These are phyloP conservation scores for Stenodera caucasica DNA, from an alignment of 2,888 invertebrate genomes.

Conservation along the genomic window DNA sequence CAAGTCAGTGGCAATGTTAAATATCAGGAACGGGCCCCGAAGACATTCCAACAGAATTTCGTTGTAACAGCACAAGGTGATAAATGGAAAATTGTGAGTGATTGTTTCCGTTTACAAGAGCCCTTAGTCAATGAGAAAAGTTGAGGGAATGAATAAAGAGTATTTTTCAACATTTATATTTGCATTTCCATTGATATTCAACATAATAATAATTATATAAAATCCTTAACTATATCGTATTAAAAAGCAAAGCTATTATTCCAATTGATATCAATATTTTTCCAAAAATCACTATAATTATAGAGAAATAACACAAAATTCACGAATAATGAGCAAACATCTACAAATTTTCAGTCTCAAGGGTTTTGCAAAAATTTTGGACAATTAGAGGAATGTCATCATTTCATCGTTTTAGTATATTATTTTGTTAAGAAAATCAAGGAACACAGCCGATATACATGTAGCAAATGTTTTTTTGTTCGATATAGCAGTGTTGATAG, in stretches of 20 bases:
- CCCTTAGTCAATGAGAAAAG: conserved; percentile 40
- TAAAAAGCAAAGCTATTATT: conserved; percentile 31
- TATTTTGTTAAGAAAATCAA: conserved; percentile 20
- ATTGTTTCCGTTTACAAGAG: conserved; percentile 81
- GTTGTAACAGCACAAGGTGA: conserved; percentile 84
- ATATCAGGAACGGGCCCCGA: conserved; percentile 63
- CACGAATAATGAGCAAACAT: conserved; percentile 34
- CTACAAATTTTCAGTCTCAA: conserved; percentile 38
- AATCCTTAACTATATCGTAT: conserved; percentile 35
- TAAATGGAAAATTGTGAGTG: conserved; percentile 93
- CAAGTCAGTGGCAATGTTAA: conserved; percentile 82
- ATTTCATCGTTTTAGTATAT: conserved; percentile 11
- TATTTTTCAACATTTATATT: conserved; percentile 23
- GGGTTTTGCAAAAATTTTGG: conserved; percentile 35
- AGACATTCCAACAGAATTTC: conserved; percentile 83
- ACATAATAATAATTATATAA: conserved; percentile 38
- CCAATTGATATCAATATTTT: conserved; percentile 7
- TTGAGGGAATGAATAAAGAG: conserved; percentile 14
- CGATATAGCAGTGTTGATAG: conserved; percentile 1
- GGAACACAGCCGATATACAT: conserved; percentile 27
- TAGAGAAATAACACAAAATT: conserved; percentile 14
- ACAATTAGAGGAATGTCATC: conserved; percentile 33
- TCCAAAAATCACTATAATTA: conserved; percentile 18
- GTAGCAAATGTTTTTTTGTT: conserved; percentile 9
- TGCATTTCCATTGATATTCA: conserved; percentile 18